Base-by-base conservation (phyloP, 92 coral and sea anemone species). In the Phenganax stokvisi region DNA sequence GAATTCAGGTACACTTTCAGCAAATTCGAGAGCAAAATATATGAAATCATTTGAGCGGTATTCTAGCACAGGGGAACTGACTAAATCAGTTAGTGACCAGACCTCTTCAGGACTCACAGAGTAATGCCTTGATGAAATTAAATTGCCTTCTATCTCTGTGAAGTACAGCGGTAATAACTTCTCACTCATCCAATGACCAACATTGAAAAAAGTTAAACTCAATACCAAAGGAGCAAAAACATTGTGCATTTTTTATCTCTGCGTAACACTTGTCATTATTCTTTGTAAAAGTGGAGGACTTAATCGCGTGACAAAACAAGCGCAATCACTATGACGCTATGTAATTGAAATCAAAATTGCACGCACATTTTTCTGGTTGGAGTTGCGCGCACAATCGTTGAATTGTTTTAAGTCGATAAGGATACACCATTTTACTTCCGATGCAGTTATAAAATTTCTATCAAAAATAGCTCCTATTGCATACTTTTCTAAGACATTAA, bases 1-100 rank as follows among this genome's bases (percentile, higher is more conserved):
- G 53, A 63, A 64, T 7, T 79, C 74, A n/a, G 83, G 83, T 6
- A 79, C 69, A 44, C 55, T 79, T 51, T 65, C 59, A 51, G 61
- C 73, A 54, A 60, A 79, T 8, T 79, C 62, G 54, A 63, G 55
- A 3, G 83, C 44, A 44, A 44, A 63, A 16, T 63, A 2, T 47
- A 79, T 65, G 51, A 79, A 79, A 17, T 63, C 74, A 12, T 62
- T 72, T 37, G 47, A 37, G 51, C 65, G 60, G 11, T 62, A 53
- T 9, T 63, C 52, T 3, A 52, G 31, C 20, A 47, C 72, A 10
- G 83, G 71, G 44, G 6, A 65, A 0, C 74, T 54, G 47, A 79
- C 74, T 8, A 31, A 13, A 1, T 16, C 74, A 47, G 61, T 61
- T 5, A 79, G 44, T 0, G 74, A 51, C 83, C 57, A 60, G 9